Percentiles rank a stretch among this genome's conserved stretches.
Evolutionary conservation across 2,113 vertebrate genomes (phyloP).

Genomic region (Heterotis niloticus): DNA sequence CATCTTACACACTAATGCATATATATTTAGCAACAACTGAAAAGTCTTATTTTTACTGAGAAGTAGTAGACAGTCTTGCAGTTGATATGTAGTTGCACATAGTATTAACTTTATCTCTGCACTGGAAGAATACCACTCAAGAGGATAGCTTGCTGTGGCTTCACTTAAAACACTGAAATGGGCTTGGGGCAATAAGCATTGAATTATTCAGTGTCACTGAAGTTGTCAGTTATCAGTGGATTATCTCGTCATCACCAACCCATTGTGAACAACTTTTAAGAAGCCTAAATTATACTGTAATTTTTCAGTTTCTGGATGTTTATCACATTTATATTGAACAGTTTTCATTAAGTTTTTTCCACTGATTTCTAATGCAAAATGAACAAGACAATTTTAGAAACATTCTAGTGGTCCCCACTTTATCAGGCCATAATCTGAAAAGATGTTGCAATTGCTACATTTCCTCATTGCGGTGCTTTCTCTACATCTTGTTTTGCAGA

Average conservation of each 20-base stretch:
- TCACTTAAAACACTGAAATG: not conserved
- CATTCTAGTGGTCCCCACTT: not conserved
- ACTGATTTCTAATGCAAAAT: not conserved
- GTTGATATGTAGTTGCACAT: no score
- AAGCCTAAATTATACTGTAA: not conserved
- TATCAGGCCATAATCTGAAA: not conserved
- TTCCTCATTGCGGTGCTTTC: not conserved
- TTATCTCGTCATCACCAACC: not conserved
- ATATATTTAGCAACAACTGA: no score
- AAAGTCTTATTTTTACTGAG: no score
- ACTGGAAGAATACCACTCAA: not conserved
- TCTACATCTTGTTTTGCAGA: conserved; percentile 50
- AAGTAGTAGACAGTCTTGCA: no score
- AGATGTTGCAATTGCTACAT: not conserved
- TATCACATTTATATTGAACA: not conserved
- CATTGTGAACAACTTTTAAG: not conserved
- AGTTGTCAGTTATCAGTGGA: not conserved
- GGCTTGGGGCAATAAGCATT: not conserved
- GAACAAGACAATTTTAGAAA: not conserved
- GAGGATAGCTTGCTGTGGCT: not conserved
- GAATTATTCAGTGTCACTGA: conserved; percentile 14
- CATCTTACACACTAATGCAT: no score
- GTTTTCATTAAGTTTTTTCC: not conserved
- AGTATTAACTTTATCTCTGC: no score
- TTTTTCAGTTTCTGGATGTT: not conserved